Evolutionary conservation across 2,113 vertebrate genomes (phyloP).

Genomic region (Sinocyclocheilus grahami): DNA sequence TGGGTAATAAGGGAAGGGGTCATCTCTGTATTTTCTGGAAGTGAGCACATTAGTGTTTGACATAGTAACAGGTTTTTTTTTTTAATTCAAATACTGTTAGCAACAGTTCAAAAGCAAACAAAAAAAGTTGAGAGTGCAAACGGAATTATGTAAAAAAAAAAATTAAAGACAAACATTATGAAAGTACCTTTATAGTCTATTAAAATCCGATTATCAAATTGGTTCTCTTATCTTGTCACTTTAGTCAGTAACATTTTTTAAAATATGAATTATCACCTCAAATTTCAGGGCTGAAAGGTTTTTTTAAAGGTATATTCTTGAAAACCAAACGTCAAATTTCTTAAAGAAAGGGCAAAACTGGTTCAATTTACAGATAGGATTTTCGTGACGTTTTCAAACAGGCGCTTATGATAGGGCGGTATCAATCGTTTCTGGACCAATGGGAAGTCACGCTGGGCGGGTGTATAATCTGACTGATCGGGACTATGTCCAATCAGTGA

Average conservation of each 20-base stretch:
- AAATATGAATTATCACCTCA: not conserved
- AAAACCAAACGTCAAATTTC: not conserved
- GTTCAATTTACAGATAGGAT: not conserved
- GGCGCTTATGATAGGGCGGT: not conserved
- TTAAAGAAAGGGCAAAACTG: not conserved
- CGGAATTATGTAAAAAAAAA: not conserved
- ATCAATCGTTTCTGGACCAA: slow-evolving; percentile 52
- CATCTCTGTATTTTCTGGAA: not conserved
- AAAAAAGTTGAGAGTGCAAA: not conserved
- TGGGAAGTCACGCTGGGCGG: slow-evolving; percentile 46
- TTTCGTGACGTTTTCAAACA: not conserved
- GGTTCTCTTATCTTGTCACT: not conserved
- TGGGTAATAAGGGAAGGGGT: not conserved
- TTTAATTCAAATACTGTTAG: not conserved
- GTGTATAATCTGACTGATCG: slow-evolving; percentile 64
- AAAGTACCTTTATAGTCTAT: not conserved
- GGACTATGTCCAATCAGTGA: too few relatives aligned
- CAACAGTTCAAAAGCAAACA: not conserved
- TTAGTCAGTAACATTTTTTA: not conserved
- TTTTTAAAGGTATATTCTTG: not conserved
- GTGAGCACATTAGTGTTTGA: not conserved
- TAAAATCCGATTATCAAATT: not conserved
- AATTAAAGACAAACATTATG: not conserved
- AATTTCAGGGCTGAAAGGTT: not conserved
- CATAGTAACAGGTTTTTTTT: not conserved